These are phyloP conservation scores for Xenops minutus DNA, from an alignment of 2,797 vertebrate genomes.

Conservation along the genomic window DNA sequence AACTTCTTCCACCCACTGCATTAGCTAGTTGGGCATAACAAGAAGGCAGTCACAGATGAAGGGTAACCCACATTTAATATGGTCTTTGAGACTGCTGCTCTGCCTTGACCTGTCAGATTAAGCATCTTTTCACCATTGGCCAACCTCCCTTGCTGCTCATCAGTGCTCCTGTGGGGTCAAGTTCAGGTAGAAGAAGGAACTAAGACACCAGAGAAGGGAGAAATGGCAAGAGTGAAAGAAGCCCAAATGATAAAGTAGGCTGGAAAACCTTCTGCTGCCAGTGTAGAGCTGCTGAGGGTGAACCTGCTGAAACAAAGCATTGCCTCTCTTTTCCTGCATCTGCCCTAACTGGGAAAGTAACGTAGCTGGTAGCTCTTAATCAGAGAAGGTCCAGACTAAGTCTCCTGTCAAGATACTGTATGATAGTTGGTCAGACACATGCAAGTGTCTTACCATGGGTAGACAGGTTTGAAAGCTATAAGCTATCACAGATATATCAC, in stretches of 20 bases:
- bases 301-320: neutral
- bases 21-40: neutral
- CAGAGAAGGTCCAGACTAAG: neutral
- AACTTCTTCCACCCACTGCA: neutral
- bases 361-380: neutral
- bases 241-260: neutral
- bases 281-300: neutral
- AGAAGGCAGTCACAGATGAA: neutral
- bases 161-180: accelerated
- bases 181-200: neutral
- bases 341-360: neutral
- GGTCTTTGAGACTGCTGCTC: neutral
- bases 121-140: neutral
- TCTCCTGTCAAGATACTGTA: neutral
- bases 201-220: neutral
- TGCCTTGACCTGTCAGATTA: neutral
- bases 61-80: neutral
- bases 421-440: neutral
- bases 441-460: neutral
- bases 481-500: neutral
- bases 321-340: neutral
- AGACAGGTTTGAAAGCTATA: neutral
- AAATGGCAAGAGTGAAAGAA: neutral
- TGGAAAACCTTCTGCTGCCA: neutral
- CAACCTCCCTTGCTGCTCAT: neutral